Conservation (phyloP, 2,888 invertebrate species). For the Melolontha melolontha region DNA sequence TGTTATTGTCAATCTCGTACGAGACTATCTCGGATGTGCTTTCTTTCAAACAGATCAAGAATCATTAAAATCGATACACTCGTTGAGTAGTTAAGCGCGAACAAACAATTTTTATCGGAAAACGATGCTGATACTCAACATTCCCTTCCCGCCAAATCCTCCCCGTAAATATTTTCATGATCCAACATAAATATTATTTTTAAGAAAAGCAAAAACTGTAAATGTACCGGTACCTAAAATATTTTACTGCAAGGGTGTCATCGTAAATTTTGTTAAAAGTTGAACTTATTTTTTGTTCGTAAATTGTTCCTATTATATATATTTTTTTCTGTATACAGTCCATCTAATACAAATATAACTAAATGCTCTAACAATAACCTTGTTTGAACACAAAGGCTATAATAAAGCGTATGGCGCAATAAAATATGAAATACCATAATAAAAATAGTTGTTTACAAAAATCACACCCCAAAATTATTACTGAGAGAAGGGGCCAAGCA, state of each 20-base stretch:
- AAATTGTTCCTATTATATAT: conserved; percentile 8
- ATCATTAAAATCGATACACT: too few species aligned
- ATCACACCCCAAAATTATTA: conserved; percentile 44
- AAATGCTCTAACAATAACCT: conserved; percentile 56
- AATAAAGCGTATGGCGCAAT: conserved; percentile 55
- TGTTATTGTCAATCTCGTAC: too few species aligned
- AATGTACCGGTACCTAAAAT: background rate
- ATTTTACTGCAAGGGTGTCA: conserved; percentile 11
- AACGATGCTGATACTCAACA: too few species aligned
- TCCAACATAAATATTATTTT: too few species aligned
- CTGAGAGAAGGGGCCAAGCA: conserved; percentile 41
- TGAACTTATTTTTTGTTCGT: conserved; percentile 21
- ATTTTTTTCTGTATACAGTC: conserved; percentile 10
- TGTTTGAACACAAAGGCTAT: conserved; percentile 57
- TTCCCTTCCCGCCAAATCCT: too few species aligned
- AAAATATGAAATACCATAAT: conserved; percentile 57
- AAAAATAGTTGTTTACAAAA: conserved; percentile 57
- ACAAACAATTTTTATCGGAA: too few species aligned
- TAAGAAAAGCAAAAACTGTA: too few species aligned
- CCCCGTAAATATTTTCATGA: too few species aligned
- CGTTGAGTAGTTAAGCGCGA: too few species aligned
- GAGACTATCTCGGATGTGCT: too few species aligned
- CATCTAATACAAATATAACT: conserved; percentile 41
- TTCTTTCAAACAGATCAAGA: too few species aligned
- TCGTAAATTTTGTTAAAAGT: conserved; percentile 28